These are phyloP conservation scores for Smutsia temminckii DNA, from an alignment of 2,797 vertebrate species.

Conservation along the genomic window DNA sequence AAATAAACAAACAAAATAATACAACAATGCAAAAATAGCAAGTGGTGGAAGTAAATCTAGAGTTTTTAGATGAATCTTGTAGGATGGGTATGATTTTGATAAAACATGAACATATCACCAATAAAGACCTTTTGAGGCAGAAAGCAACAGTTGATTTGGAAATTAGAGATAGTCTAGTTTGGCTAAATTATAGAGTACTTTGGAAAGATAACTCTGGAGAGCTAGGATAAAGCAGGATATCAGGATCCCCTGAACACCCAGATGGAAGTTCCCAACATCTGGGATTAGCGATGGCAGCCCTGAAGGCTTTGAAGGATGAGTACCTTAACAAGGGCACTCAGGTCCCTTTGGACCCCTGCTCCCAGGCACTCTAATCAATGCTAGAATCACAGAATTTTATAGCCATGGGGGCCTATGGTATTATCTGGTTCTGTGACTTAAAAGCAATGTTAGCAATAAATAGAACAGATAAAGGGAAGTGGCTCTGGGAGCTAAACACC, in stretches of 20 bases:
- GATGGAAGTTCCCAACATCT: not conserved
- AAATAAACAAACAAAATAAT: not conserved
- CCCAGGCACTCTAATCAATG: not conserved
- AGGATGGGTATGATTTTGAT: not conserved
- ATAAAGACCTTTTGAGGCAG: not conserved
- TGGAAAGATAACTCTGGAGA: not conserved
- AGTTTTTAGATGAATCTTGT: not conserved
- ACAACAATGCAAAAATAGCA: not conserved
- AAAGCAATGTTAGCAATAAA: rapidly evolving
- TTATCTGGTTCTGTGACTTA: not conserved
- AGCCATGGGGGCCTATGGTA: not conserved
- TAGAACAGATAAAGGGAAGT: not conserved
- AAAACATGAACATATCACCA: not conserved
- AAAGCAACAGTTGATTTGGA: not conserved
- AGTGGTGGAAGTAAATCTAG: not conserved
- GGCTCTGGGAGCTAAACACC: not conserved
- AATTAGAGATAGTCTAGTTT: not conserved
- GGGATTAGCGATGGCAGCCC: not conserved
- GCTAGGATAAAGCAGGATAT: not conserved
- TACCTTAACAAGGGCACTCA: not conserved
- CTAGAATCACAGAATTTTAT: not conserved
- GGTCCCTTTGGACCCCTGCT: not conserved
- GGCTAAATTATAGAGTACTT: not conserved
- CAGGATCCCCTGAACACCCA: not conserved
- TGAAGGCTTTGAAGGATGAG: not conserved